These are phyloP conservation scores for Toxotes chatareus DNA, from an alignment of 2,113 vertebrate genomes.

Conservation along the genomic window DNA sequence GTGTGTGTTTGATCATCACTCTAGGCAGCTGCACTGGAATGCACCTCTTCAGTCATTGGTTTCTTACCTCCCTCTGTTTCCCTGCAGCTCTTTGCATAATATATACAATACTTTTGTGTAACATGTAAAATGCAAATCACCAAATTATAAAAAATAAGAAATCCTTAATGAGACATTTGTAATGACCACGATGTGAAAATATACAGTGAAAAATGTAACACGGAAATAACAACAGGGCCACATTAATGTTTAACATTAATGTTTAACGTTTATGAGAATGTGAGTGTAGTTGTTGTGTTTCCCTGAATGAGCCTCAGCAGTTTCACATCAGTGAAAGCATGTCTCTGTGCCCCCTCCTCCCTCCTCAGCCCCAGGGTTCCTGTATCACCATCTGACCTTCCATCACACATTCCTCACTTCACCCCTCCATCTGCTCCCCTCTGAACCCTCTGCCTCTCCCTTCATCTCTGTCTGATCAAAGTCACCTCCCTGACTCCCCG, in stretches of 20 bases:
- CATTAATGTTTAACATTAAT: neutral
- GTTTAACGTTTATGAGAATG: neutral
- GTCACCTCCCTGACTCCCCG: constrained; percentile 64
- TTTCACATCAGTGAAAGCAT: neutral
- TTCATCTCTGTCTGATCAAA: constrained; percentile 61
- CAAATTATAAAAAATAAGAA: neutral
- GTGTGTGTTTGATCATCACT: constrained; percentile 65
- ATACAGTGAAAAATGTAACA: neutral
- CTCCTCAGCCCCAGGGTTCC: constrained; percentile 18
- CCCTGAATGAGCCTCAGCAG: constrained; percentile 5
- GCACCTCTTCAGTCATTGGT: constrained; percentile 33
- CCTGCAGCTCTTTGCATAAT: constrained; percentile 43
- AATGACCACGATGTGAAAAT: neutral
- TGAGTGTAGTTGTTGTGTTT: neutral
- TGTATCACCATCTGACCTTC: constrained; percentile 53
- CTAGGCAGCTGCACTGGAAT: constrained; percentile 42
- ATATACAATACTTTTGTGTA: neutral
- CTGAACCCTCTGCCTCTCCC: constrained; percentile 53
- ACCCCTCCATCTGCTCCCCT: constrained; percentile 72
- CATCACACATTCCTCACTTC: constrained; percentile 51
- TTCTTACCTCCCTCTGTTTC: constrained; percentile 49
- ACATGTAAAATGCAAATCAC: neutral
- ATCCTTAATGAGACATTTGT: neutral
- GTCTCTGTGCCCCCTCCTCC: neutral
- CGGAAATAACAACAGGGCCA: neutral